Base-by-base conservation (phyloP, 2,888 invertebrate genomes). In the Sturmia bella region DNA sequence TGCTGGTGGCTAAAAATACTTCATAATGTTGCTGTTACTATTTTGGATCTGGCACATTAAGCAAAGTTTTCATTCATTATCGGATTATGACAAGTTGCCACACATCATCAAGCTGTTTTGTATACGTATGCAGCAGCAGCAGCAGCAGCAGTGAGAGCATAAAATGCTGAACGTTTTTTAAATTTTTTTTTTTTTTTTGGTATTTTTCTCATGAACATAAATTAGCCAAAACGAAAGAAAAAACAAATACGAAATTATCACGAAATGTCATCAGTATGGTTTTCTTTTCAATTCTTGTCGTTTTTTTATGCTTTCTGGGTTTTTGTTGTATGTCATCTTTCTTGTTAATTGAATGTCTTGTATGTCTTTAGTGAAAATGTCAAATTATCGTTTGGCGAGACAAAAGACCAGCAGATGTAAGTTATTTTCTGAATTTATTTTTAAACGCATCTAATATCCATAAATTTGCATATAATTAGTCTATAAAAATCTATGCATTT, bases 161-260 rank as follows among this genome's bases (percentile, higher is more conserved):
- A 45, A 45, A 52, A 57, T n/a, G 15, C 3, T 12, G 21, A 45
- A 11, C 66, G 37, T 68, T 41, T 32, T 64, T 56, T 68, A n/a
- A n/a, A n/a, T n/a, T n/a, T n/a, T n/a, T n/a, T n/a, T n/a, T n/a
- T n/a, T n/a, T n/a, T n/a, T n/a, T n/a, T n/a, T n/a, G n/a, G 19
- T 45, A 27, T 13, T 9, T 39, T 66, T 78, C 82, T 70, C 70
- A 82, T 78, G 70, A 75, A 74, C 78, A 78, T 82, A 82, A 82
- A 82, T 82, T 78, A 82, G 82, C 82, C 82, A 70, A 82, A 82
- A n/a, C n/a, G n/a, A n/a, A n/a, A n/a, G n/a, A n/a, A n/a, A n/a
- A n/a, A n/a, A n/a, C n/a, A n/a, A n/a, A n/a, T n/a, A n/a, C n/a
- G n/a, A n/a, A 70, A 74, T 75, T 82, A 82, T 75, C 78, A 78